Conservation (phyloP, 2,113 vertebrate species). For the Ammospiza caudacuta region DNA sequence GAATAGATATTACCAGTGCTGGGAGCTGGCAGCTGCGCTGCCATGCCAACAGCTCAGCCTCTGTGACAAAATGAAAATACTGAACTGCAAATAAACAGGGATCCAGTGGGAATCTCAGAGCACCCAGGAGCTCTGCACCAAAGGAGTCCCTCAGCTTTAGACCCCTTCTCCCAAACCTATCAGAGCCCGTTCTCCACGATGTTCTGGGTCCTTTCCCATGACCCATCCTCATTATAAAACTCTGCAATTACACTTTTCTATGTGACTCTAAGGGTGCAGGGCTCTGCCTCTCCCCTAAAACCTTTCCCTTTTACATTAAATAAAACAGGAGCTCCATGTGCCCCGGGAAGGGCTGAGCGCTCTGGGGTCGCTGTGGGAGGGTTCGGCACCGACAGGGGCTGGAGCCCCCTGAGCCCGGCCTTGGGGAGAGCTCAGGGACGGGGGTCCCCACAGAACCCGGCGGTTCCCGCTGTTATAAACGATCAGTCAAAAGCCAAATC, state of each 20-base stretch:
- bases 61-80: neutral
- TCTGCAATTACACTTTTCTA: fast-evolving
- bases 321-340: fast-evolving
- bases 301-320: neutral
- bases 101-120: neutral
- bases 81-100: neutral
- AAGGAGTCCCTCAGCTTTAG: neutral
- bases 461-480: too few species aligned
- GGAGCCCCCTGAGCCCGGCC: neutral
- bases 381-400: neutral
- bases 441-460: too few species aligned
- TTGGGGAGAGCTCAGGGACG: neutral
- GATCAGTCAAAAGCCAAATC: too few species aligned
- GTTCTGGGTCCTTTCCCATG: fast-evolving
- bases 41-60: neutral
- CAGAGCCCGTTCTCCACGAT: neutral
- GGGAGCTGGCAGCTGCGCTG: neutral
- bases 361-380: too few species aligned
- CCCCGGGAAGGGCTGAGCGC: too few species aligned
- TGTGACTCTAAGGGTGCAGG: neutral
- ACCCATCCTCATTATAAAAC: fast-evolving
- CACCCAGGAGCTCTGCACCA: neutral
- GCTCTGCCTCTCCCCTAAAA: neutral
- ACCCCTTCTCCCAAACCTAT: fast-evolving
- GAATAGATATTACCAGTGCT: neutral